Base-by-base conservation (phyloP, 2,797 vertebrate species). In the Anas flavirostris region DNA sequence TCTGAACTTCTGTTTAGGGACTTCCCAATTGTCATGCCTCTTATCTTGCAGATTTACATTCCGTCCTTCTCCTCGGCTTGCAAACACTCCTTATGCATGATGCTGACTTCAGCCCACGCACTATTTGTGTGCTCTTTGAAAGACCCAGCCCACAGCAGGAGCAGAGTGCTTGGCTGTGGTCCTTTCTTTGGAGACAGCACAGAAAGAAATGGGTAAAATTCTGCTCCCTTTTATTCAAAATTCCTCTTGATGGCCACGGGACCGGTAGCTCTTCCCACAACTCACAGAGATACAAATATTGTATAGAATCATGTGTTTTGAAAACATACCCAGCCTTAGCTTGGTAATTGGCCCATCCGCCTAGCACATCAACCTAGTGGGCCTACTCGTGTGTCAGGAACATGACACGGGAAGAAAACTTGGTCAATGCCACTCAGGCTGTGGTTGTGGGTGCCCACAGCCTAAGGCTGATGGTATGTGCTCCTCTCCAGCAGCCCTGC, bases 361-460 rank as follows among this genome's bases (percentile, higher is more conserved):
- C 22, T 37, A 9, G 35, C 43, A 37, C 12, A 60, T 28, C 33
- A 19, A n/a, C 44, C 23, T 7, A 82, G 41, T 18, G n/a, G 7
- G 43, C 16, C 60, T 52, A 67, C 23, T 53, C 23, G 10, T 3
- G 4, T 41, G 46, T 72, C 66, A 68, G 62, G 68, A 92, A 58
- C 82, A 17, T 12, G 17, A 80, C 72, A 66, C n/a, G 82, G 33
- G 44, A 46, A 77, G 58, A 68, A 28, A 87, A 86, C 10, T 70
- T 2, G 2, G 15, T 18, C 25, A 50, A 17, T n/a, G 44, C 11
- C 35, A 39, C 12, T 31, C 35, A 69, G 67, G 50, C 55, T 82
- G 60, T 22, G 3, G 5, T 46, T 39, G 13, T 3, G 2, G 33
- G 12, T 1, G 4, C 1, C 2, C 5, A 3, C 16, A 75, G 28